Base-by-base conservation (phyloP, 2,888 invertebrate species). In the Oxytorus armatus region DNA sequence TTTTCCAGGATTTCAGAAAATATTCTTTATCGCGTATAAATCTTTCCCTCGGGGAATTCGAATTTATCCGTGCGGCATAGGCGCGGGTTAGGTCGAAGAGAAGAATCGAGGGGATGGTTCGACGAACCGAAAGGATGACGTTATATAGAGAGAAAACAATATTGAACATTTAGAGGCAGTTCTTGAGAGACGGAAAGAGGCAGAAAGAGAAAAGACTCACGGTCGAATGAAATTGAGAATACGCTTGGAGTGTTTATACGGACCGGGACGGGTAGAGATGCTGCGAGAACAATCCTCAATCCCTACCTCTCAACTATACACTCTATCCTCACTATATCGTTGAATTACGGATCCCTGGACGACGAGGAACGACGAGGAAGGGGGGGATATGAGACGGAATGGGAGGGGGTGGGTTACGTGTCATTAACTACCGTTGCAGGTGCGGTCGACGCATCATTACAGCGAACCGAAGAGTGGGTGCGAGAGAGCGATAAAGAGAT, bases 361-460 rank as follows among this genome's bases (percentile, higher is more conserved):
- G 59, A 16, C 42, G 23, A 21, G 14, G 16, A 14, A 44, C 39
- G 51, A 51, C n/a, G n/a, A n/a, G n/a, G n/a, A n/a, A n/a, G n/a
- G n/a, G n/a, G n/a, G n/a, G n/a, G n/a, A n/a, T 44, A 47, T 33
- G 53, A 53, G 11, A 25, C 42, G 42, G 25, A 23, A 25, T 42
- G 16, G 18, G 29, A 61, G 29, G 44, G 49, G 53, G 76, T 33
- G 29, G 29, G 42, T 80, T 74, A 74, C 80, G 73, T 73, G 69
- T 80, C 80, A 80, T 80, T 80, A 80, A 81, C 65, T 81, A 74
- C 57, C 69, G 77, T 65, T 77, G 74, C 81, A 81, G 81, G 74
- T 81, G 81, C 77, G 77, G 65, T 69, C 74, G 81, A 77, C 81
- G 77, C 77, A 81, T 81, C 81, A 81, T 81, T 77, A 77, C 49